Conservation (phyloP, 2,797 vertebrate genomes). For the Darevskia nairensis region DNA sequence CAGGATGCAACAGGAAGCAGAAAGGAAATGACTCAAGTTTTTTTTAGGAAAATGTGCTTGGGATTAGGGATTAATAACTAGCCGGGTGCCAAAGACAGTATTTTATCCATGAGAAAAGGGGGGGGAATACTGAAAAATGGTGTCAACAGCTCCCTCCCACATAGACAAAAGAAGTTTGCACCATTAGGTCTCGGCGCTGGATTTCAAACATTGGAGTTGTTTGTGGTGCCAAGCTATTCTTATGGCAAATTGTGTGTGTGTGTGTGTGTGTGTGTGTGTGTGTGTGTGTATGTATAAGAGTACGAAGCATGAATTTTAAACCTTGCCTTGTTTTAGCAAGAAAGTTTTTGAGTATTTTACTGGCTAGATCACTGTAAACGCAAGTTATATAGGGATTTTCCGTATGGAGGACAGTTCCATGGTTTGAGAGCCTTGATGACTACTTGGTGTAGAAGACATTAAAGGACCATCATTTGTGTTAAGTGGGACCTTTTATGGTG, state of each 20-base stretch:
- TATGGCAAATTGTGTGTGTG: not conserved
- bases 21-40: slow-evolving; percentile 36
- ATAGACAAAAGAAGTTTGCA: not conserved
- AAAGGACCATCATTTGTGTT: too few species aligned
- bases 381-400: not conserved
- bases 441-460: not conserved
- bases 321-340: not conserved
- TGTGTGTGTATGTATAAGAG: too few species aligned
- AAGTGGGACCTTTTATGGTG: too few species aligned
- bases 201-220: too few species aligned
- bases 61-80: slow-evolving; percentile 10
- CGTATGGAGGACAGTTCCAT: not conserved
- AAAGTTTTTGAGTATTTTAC: not conserved
- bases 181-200: not conserved
- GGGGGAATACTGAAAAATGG: not conserved
- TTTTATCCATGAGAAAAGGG: not conserved
- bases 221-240: not conserved
- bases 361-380: not conserved
- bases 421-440: not conserved
- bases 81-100: slow-evolving; percentile 16
- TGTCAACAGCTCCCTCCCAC: not conserved
- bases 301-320: not conserved
- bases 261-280: not conserved
- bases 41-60: slow-evolving; percentile 20
- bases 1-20: slow-evolving; percentile 23